Conservation (phyloP, 2,797 vertebrate genomes). For the Graptemys geographica region DNA sequence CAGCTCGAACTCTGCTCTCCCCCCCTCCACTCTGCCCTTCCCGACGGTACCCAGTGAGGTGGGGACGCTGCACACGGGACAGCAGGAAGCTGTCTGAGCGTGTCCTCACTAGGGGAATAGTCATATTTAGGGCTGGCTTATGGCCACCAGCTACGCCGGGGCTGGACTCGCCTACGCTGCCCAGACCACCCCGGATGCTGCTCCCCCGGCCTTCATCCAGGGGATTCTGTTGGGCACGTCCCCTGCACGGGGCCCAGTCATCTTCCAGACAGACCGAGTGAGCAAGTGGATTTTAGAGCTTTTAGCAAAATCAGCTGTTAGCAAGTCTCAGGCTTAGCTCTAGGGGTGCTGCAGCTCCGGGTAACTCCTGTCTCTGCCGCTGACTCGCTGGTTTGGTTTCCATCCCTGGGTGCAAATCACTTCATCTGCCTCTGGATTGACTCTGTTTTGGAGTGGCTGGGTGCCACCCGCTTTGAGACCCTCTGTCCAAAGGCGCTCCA, state of each 20-base stretch:
- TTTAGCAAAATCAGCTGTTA: neutral
- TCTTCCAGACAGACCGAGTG: neutral
- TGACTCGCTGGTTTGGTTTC: neutral
- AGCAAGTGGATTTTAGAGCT: neutral
- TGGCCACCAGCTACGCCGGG: neutral
- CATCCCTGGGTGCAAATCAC: neutral
- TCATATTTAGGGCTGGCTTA: neutral
- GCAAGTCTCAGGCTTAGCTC: neutral
- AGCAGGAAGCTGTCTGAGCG: neutral
- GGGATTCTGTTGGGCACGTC: neutral
- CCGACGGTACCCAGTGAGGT: too few species aligned
- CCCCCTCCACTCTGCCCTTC: accelerated
- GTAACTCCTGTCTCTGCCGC: neutral
- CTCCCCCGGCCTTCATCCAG: neutral
- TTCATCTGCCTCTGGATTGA: neutral
- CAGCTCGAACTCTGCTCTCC: neutral
- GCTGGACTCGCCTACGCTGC: neutral
- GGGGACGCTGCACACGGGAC: too few species aligned
- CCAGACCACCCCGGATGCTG: neutral
- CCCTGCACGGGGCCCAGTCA: neutral
- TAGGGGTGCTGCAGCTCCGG: neutral
- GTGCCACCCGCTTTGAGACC: neutral
- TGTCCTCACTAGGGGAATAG: neutral
- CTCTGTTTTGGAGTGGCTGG: neutral
- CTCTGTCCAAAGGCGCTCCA: neutral